Percentiles rank a stretch among this genome's conserved stretches.
These are phyloP conservation scores for Parus major DNA, from an alignment of 2,113 vertebrate species.

Conservation along the genomic window DNA sequence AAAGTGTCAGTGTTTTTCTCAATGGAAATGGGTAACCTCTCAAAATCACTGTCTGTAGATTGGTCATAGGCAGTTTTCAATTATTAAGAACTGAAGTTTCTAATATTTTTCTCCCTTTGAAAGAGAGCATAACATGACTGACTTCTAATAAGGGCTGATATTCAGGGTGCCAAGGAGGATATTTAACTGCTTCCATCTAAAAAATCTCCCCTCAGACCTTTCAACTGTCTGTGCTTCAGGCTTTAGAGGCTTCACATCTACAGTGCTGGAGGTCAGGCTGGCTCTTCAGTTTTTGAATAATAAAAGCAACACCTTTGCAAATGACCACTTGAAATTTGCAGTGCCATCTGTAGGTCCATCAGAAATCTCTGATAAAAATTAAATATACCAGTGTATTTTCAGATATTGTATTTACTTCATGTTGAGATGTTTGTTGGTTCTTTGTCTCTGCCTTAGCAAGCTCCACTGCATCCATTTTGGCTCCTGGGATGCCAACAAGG, in stretches of 20 bases:
- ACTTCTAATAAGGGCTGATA: not conserved
- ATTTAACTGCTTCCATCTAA: not conserved
- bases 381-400: not conserved
- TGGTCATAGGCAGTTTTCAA: not conserved
- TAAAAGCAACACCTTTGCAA: not conserved
- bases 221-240: not conserved
- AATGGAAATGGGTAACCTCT: not conserved
- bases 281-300: not conserved
- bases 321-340: not conserved
- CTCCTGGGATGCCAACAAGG: constrained; percentile 95
- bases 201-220: not conserved
- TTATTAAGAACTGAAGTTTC: not conserved
- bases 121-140: not conserved
- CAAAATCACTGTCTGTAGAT: accelerated
- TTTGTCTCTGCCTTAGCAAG: constrained; percentile 79
- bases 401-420: accelerated
- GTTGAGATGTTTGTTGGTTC: not conserved
- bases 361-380: not conserved
- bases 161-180: not conserved
- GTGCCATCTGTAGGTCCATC: not conserved
- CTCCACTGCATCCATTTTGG: constrained; percentile 95
- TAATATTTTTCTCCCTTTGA: not conserved
- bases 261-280: not conserved
- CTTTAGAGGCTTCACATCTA: not conserved
- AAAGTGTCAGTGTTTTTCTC: not conserved